These are phyloP conservation scores for Pituophis catenifer DNA, from an alignment of 2,113 vertebrate genomes.

Conservation along the genomic window DNA sequence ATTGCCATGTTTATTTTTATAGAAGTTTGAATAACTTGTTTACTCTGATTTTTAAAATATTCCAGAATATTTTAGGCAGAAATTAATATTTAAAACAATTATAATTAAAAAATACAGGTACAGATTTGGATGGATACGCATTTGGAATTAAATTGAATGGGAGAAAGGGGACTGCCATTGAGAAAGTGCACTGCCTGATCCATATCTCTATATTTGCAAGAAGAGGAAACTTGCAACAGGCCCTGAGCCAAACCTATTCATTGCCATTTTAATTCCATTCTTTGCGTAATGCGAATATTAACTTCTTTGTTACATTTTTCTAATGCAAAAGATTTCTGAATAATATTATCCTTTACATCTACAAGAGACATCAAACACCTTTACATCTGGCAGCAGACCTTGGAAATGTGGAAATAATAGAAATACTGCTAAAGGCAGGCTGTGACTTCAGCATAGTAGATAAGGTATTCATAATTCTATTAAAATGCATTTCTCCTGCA, in stretches of 20 bases:
- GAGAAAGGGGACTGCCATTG: neutral
- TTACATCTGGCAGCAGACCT: constrained; percentile 85
- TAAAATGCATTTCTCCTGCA: neutral
- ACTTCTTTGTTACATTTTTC: neutral
- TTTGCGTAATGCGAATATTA: neutral
- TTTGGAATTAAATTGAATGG: neutral
- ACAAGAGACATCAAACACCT: constrained; percentile 82
- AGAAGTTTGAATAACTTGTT: neutral
- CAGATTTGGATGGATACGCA: neutral
- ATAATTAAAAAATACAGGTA: neutral
- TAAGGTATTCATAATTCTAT: constrained; percentile 64
- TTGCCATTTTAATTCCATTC: constrained; percentile 11
- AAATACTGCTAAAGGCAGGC: constrained; percentile 80
- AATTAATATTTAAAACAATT: neutral
- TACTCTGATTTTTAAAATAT: neutral
- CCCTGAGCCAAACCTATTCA: neutral
- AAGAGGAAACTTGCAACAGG: neutral
- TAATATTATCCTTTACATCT: neutral
- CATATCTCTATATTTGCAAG: neutral
- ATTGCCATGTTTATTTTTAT: neutral
- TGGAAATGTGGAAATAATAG: constrained; percentile 82
- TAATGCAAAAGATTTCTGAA: neutral
- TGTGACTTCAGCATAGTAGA: constrained; percentile 74
- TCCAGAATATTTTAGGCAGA: neutral
- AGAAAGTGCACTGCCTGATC: neutral